Percentiles rank a stretch among this genome's conserved stretches.
These are phyloP conservation scores for Trachops cirrhosus DNA, from an alignment of 2,797 vertebrate species.

Conservation along the genomic window DNA sequence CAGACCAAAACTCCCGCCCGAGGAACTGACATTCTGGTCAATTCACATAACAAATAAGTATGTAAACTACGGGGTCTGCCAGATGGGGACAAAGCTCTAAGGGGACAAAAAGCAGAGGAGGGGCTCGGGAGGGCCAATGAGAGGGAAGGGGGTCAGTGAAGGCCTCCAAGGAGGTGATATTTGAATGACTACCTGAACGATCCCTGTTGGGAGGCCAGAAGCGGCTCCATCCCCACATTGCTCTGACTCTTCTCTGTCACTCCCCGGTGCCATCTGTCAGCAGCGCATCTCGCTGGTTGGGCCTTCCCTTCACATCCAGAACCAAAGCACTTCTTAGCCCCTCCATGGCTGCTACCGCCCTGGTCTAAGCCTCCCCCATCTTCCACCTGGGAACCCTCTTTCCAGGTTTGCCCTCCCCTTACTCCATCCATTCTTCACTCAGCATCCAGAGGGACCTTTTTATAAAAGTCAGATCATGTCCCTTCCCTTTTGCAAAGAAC, in stretches of 20 bases:
- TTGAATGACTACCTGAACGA: not conserved
- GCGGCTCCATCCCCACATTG: not conserved
- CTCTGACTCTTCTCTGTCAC: not conserved
- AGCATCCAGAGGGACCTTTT: not conserved
- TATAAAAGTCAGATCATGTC: constrained; percentile 38
- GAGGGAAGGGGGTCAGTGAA: not conserved
- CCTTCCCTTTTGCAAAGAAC: not conserved
- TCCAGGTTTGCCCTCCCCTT: not conserved
- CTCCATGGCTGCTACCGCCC: rapidly evolving
- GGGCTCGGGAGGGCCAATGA: not conserved
- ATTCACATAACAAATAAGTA: not conserved
- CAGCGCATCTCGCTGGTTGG: not conserved
- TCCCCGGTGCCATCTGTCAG: not conserved
- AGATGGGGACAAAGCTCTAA: too few relatives aligned
- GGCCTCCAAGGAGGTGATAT: not conserved
- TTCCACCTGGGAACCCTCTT: not conserved
- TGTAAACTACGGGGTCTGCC: not conserved
- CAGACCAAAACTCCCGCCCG: not conserved
- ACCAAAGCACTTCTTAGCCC: not conserved
- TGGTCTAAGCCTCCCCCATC: not conserved
- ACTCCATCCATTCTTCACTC: not conserved
- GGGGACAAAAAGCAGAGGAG: not conserved
- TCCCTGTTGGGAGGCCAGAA: not conserved
- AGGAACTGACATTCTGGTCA: not conserved
- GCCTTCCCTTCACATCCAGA: not conserved